Percentiles rank a stretch among this genome's conserved stretches.
These are phyloP conservation scores for Andrena bicolor DNA, from an alignment of 2,888 invertebrate genomes.

Conservation along the genomic window DNA sequence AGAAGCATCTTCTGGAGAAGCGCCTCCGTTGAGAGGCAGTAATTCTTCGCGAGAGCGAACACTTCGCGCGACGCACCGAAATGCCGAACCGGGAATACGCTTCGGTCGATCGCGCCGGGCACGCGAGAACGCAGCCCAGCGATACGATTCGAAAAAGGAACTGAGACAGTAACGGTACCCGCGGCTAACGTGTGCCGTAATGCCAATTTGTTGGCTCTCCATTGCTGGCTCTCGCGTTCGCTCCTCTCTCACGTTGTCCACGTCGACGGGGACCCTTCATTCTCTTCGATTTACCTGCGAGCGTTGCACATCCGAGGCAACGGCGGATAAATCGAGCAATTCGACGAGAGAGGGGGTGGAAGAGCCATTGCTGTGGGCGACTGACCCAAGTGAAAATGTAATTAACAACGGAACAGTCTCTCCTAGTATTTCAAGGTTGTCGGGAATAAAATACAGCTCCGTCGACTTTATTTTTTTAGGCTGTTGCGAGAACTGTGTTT, in stretches of 20 bases:
- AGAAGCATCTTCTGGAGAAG: too few relatives aligned
- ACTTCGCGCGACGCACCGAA: constrained; percentile 12
- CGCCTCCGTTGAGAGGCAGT: too few relatives aligned
- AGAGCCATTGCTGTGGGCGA: constrained; percentile 39
- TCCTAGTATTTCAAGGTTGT: too few relatives aligned
- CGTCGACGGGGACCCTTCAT: constrained; percentile 15
- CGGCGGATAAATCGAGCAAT: constrained; percentile 74
- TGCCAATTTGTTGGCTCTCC: constrained; percentile 72
- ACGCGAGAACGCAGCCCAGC: constrained; percentile 48
- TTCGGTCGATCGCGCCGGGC: constrained; percentile 37
- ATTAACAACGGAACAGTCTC: constrained; percentile 58
- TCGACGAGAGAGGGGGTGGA: constrained; percentile 65
- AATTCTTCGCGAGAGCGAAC: background rate
- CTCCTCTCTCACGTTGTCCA: constrained; percentile 24
- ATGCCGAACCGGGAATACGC: constrained; percentile 40
- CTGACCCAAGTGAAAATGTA: constrained; percentile 66
- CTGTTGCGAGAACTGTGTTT: too few relatives aligned
- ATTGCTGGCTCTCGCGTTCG: constrained; percentile 49
- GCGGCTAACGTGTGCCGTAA: constrained; percentile 72
- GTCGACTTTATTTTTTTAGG: too few relatives aligned
- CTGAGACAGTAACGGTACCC: constrained; percentile 72
- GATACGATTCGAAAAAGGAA: constrained; percentile 66
- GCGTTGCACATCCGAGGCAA: constrained; percentile 54
- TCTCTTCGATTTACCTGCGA: constrained; percentile 48
- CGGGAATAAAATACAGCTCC: too few relatives aligned